Evolutionary conservation across 2,888 invertebrate species (phyloP), one percentile per base, ranked within the genome.

Genomic region (Dinocampus coccinellae): DNA sequence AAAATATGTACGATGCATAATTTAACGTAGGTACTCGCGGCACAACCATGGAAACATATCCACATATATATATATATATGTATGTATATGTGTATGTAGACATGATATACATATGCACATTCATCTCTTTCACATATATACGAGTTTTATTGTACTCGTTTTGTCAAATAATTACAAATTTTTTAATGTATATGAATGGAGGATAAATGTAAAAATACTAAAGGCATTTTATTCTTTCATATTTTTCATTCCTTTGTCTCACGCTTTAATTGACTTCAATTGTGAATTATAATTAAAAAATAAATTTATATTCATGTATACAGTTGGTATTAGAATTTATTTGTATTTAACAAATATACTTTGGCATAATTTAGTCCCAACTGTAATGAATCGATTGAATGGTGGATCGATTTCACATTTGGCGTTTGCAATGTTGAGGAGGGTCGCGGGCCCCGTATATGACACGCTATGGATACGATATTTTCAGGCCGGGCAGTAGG

Each of bases 1-100:
- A 86, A 86, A 86, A 86, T 85, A 85, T 85, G 85, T 84, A 84
- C 82, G 81, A 83, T 85, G 85, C 85, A 85, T 86, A 85, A 85
- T 85, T 86, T 81, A 83, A 77, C 78, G 78, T 80, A 79, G 80
- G 80, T 79, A 78, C 76, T 75, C 75, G 68, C 75, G 62, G 69
- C 70, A 71, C 68, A 71, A 76, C 73, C 75, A 70, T 73, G 71
- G 66, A 72, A 63, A 70, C 58, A 66, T 47, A 47, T 58, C 53
- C 57, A 70, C 61, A 53, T 42, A 57, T 64, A 60, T 71, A 67
- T n/a, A 73, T 76, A 73, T 70, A 74, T 77, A 52, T 55, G 33
- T 47, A 47, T 29, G 29, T 29, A 29, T 7, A 29, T 7, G 7
- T 7, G 3, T 29, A 29, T 29, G 67, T 29, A 29, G 29, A 16